Percentiles rank a stretch among this genome's conserved stretches.
Conservation (phyloP, 1,140 invertebrate species). For the Listronotus bonariensis region DNA sequence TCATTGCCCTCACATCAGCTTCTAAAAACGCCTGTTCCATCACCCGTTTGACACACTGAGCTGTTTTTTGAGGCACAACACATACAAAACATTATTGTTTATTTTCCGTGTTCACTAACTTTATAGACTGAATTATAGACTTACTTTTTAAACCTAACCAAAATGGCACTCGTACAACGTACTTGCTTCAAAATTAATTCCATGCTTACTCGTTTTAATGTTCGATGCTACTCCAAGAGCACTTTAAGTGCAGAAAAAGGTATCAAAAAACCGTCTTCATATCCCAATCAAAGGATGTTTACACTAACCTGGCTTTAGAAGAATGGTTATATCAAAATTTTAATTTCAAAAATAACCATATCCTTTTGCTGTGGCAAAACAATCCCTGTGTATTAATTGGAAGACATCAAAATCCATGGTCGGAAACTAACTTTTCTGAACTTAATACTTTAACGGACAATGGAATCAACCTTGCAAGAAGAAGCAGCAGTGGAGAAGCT, state of each 20-base stretch:
- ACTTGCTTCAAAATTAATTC: slow-evolving; percentile 34
- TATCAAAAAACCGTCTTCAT: slow-evolving; percentile 80
- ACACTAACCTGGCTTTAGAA: slow-evolving; percentile 89
- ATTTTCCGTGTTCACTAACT: slow-evolving; percentile 15
- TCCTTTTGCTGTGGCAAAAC: slow-evolving; percentile 90
- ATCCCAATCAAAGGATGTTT: slow-evolving; percentile 88
- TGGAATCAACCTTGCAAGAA: slow-evolving; percentile 75
- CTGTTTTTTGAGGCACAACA: slow-evolving; percentile 25
- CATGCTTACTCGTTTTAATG: slow-evolving; percentile 23
- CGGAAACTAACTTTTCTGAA: slow-evolving; percentile 76
- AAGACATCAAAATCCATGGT: slow-evolving; percentile 95
- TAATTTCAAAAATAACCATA: slow-evolving; percentile 78
- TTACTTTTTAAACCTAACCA: slow-evolving; percentile 11
- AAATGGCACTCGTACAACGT: slow-evolving; percentile 50
- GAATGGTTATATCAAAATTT: slow-evolving; percentile 91
- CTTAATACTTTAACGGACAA: slow-evolving; percentile 62
- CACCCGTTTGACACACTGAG: slow-evolving; percentile 34
- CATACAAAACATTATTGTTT: slow-evolving; percentile 29
- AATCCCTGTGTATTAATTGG: slow-evolving; percentile 94
- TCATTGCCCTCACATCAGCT: slow-evolving; percentile 76
- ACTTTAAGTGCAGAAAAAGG: slow-evolving; percentile 25
- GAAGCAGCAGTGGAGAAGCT: slow-evolving; percentile 95
- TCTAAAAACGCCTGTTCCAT: slow-evolving; percentile 63
- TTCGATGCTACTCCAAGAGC: slow-evolving; percentile 26
- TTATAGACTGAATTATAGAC: slow-evolving; percentile 24